Evolutionary conservation across 1,140 invertebrate species (phyloP).

Genomic region (Drosophila varians): DNA sequence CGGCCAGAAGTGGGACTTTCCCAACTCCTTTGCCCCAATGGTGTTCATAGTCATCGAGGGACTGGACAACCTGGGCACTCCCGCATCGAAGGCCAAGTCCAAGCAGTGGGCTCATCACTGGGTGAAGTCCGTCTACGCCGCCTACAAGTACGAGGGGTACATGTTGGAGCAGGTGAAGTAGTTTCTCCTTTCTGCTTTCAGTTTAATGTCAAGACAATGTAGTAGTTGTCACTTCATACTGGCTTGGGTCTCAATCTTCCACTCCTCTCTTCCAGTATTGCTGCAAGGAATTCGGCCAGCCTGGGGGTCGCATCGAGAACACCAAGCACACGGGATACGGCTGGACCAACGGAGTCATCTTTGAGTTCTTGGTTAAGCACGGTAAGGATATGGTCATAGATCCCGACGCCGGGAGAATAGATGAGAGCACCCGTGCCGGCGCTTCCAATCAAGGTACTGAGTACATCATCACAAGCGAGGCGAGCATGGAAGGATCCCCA

Average conservation of each 20-base stretch:
- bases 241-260: neutral
- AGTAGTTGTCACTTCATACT: neutral
- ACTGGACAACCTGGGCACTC: conserved; percentile 87
- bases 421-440: neutral
- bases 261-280: conserved; percentile 88
- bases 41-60: conserved; percentile 92
- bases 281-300: conserved; percentile 87
- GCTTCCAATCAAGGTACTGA: conserved; percentile 8
- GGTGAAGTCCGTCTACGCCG: conserved; percentile 91
- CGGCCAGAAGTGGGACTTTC: conserved; percentile 97
- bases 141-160: conserved; percentile 88
- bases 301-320: conserved; percentile 88
- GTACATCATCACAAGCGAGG: conserved; percentile 34
- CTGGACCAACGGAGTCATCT: conserved; percentile 95
- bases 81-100: conserved; percentile 88
- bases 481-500: conserved; percentile 3
- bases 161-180: conserved; percentile 95
- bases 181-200: neutral
- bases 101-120: conserved; percentile 90
- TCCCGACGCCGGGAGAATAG: neutral
- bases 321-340: conserved; percentile 95
- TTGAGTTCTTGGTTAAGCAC: conserved; percentile 89
- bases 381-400: conserved; percentile 83
- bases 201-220: neutral
- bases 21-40: conserved; percentile 96